These are phyloP conservation scores for Oryzaephilus surinamensis DNA, from an alignment of 1,140 invertebrate genomes.

Conservation along the genomic window DNA sequence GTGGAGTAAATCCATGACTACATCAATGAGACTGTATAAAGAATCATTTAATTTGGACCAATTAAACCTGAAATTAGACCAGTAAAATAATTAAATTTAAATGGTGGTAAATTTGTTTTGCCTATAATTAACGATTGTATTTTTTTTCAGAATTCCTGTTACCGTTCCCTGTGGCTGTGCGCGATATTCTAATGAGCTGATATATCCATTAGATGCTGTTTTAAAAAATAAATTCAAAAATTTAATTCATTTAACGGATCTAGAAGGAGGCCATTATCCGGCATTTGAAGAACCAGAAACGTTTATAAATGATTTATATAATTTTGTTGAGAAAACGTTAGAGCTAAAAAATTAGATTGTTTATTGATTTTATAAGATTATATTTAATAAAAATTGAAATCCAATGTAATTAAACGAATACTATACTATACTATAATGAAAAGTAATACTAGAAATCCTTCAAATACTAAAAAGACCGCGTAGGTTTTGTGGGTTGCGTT, in stretches of 20 bases:
- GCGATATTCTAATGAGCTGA: conserved; percentile 51
- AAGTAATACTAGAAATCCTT: no score
- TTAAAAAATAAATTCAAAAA: conserved; percentile 50
- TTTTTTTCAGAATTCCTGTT: conserved; percentile 46
- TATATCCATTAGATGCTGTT: conserved; percentile 46
- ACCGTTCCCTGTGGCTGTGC: conserved; percentile 54
- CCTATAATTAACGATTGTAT: not conserved
- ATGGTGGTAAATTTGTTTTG: conserved; percentile 10
- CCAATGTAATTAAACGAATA: no score
- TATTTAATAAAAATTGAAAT: no score
- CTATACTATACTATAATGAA: no score
- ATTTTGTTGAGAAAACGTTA: conserved; percentile 20
- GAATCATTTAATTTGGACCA: conserved; percentile 40
- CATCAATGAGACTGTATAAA: conserved; percentile 54
- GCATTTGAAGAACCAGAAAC: conserved; percentile 67
- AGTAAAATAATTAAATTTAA: conserved; percentile 1
- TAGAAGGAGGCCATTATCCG: conserved; percentile 75
- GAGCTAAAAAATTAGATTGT: conserved; percentile 15
- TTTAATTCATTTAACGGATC: conserved; percentile 50
- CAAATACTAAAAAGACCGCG: no score
- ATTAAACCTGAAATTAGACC: conserved; percentile 21
- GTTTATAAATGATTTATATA: conserved; percentile 50
- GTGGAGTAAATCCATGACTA: conserved; percentile 55
- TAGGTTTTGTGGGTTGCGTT: no score
- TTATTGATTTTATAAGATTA: conserved; percentile 6